Evolutionary conservation across 2,888 invertebrate genomes (phyloP).

Genomic region (Patella depressa): DNA sequence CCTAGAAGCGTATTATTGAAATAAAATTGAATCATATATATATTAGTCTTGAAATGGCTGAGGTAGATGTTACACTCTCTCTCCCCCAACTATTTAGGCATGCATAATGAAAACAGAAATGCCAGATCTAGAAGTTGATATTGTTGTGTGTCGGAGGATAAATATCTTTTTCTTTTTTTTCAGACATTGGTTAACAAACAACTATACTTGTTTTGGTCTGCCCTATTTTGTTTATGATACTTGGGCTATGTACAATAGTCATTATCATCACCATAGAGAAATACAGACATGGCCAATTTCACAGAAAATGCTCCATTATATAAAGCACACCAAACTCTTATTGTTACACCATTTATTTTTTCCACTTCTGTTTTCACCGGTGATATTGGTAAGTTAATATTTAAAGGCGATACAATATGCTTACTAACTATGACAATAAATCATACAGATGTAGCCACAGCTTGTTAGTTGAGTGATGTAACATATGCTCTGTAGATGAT

Average conservation of each 20-base stretch:
- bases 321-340: slow-evolving; percentile 48
- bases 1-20: no score
- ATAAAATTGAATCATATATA: no score
- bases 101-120: no score
- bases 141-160: neutral
- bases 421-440: no score
- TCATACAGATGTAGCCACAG: no score
- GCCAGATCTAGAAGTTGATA: neutral
- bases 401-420: no score
- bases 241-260: slow-evolving; percentile 59
- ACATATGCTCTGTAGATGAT: no score
- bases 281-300: slow-evolving; percentile 15
- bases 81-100: no score
- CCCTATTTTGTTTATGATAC: slow-evolving; percentile 64
- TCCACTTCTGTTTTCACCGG: slow-evolving; percentile 59
- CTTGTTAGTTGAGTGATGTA: no score
- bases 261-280: slow-evolving; percentile 40
- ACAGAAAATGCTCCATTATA: slow-evolving; percentile 40
- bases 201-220: slow-evolving; percentile 59
- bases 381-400: slow-evolving; percentile 55
- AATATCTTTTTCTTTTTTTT: slow-evolving; percentile 30
- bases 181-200: slow-evolving; percentile 61
- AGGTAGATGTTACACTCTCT: no score
- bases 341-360: slow-evolving; percentile 60
- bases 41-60: no score